Evolutionary conservation across 2,888 invertebrate genomes (phyloP).

Genomic region (Latheticus oryzae): DNA sequence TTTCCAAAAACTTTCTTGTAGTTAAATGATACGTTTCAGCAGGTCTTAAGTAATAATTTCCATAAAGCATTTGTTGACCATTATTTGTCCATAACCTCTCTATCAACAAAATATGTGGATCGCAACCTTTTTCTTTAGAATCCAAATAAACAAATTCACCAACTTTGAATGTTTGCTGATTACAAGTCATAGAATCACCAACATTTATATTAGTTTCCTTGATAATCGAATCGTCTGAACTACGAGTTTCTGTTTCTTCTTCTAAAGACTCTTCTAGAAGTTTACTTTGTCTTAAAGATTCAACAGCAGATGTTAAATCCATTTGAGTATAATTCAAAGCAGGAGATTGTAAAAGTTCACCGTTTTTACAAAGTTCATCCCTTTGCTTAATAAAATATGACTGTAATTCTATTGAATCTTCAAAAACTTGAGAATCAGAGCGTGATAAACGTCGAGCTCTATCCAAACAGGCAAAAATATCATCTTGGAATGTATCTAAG

Average conservation of each 20-base stretch:
- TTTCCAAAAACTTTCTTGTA: slow-evolving; percentile 94
- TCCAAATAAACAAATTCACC: slow-evolving; percentile 95
- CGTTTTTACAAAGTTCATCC: slow-evolving; percentile 78
- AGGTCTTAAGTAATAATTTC: slow-evolving; percentile 91
- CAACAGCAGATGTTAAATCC: slow-evolving; percentile 81
- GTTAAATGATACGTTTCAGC: slow-evolving; percentile 96
- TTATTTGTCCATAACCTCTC: slow-evolving; percentile 86
- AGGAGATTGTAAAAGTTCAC: slow-evolving; percentile 84
- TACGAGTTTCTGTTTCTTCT: slow-evolving; percentile 75
- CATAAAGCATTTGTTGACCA: slow-evolving; percentile 88
- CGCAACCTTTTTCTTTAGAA: slow-evolving; percentile 73
- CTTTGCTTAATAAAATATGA: slow-evolving; percentile 86
- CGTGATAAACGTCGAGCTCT: slow-evolving; percentile 87
- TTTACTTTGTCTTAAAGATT: slow-evolving; percentile 81
- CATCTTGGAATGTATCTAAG: slow-evolving; percentile 95
- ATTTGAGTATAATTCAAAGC: slow-evolving; percentile 85
- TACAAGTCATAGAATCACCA: slow-evolving; percentile 76
- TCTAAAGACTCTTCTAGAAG: slow-evolving; percentile 81
- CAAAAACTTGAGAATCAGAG: slow-evolving; percentile 94
- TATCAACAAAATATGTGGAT: slow-evolving; percentile 74
- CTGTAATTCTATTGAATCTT: slow-evolving; percentile 95
- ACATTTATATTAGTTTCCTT: slow-evolving; percentile 54
- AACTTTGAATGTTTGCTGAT: slow-evolving; percentile 80
- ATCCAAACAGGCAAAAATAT: slow-evolving; percentile 94
- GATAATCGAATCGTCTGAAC: slow-evolving; percentile 65